Evolutionary conservation across 2,888 invertebrate species (phyloP).

Genomic region (Yponomeuta sedellus): DNA sequence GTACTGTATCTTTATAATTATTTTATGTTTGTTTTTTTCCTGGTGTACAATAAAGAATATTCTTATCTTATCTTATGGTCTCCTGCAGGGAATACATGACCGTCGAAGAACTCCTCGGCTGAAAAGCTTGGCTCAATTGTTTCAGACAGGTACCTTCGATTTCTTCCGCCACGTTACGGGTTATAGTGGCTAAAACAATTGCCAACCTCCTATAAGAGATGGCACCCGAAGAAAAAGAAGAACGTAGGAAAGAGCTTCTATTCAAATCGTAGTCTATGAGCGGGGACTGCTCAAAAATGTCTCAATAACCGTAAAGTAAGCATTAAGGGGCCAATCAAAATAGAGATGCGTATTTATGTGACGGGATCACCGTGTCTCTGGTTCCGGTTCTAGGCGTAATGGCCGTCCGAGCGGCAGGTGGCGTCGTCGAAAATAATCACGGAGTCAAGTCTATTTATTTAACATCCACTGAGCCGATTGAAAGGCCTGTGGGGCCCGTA

Average conservation of each 20-base stretch:
- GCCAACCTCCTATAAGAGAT: too few relatives aligned
- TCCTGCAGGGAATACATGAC: too few relatives aligned
- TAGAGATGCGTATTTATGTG: constrained; percentile 60
- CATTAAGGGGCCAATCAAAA: constrained; percentile 52
- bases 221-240: too few relatives aligned
- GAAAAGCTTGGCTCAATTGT: too few relatives aligned
- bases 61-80: too few relatives aligned
- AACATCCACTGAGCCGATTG: background rate
- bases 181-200: too few relatives aligned
- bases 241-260: background rate
- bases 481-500: constrained; percentile 19
- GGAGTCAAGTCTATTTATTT: constrained; percentile 8
- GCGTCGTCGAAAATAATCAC: constrained; percentile 27
- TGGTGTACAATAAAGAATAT: too few relatives aligned
- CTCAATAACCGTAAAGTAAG: constrained; percentile 33
- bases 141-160: too few relatives aligned
- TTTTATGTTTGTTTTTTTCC: too few relatives aligned
- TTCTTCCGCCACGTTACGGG: too few relatives aligned
- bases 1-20: too few relatives aligned
- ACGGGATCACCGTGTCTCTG: constrained; percentile 51
- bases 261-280: background rate
- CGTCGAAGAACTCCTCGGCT: too few relatives aligned
- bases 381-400: constrained; percentile 50
- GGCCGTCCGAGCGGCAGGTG: constrained; percentile 53
- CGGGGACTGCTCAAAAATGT: constrained; percentile 9